A percentile compares a stretch with the other conserved stretches of the same genome.
phyloP scores from a whole-genome alignment of 2,797 vertebrate genomes.

The Acrossocheilus wenchowensis region DNA sequence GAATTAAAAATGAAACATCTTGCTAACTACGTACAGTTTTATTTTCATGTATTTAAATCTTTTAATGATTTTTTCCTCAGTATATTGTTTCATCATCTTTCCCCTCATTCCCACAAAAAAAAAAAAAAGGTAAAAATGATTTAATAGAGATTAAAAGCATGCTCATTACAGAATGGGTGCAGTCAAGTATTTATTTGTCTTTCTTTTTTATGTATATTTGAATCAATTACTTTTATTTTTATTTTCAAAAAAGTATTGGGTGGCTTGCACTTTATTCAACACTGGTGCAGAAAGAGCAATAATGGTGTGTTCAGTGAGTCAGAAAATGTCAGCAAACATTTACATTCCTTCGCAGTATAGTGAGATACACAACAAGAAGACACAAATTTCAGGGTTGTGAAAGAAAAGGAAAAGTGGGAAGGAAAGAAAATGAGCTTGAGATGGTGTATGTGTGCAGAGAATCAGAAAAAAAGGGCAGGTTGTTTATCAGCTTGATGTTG shows the following conservation, averaged over 20 bases:
- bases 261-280: not conserved
- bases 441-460: not conserved
- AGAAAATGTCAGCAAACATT: conserved; percentile 20
- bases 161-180: not conserved
- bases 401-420: not conserved
- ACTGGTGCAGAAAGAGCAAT: conserved; percentile 1
- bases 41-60: too few species aligned
- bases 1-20: too few species aligned
- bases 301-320: not conserved
- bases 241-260: too few species aligned
- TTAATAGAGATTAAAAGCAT: not conserved
- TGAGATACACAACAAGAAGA: conserved; percentile 16
- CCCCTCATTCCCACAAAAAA: not conserved
- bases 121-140: not conserved
- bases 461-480: not conserved
- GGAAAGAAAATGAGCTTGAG: not conserved
- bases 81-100: too few species aligned
- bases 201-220: not conserved
- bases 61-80: too few species aligned
- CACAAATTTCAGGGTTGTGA: not conserved
- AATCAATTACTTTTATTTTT: not conserved
- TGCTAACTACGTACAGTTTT: too few species aligned
- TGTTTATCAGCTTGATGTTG: conserved; percentile 35
- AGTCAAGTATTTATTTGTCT: not conserved
- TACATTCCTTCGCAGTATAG: conserved; percentile 34